These are phyloP conservation scores for Laticauda laticaudata DNA, from an alignment of 2,113 vertebrate species.

Conservation along the genomic window DNA sequence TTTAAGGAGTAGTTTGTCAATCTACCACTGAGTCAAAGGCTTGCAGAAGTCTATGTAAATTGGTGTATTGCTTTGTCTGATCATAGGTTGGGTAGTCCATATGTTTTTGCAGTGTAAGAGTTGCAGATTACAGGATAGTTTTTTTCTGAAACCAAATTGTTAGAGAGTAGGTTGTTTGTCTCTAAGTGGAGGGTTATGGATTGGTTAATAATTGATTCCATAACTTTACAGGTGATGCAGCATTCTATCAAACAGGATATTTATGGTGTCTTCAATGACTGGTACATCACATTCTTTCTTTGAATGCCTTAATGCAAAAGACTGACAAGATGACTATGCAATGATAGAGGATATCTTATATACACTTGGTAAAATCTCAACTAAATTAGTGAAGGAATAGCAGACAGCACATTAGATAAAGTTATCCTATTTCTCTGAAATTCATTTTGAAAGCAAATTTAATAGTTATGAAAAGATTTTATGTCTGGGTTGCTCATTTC, in stretches of 20 bases:
- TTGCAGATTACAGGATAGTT: too few species aligned
- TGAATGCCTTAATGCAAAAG: neutral
- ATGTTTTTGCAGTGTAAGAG: too few species aligned
- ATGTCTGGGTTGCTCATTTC: neutral
- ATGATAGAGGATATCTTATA: neutral
- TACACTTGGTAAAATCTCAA: neutral
- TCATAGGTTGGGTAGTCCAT: too few species aligned
- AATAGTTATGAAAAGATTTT: neutral
- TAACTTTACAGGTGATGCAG: too few species aligned
- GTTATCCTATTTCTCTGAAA: neutral
- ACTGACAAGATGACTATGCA: neutral
- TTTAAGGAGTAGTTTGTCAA: too few species aligned
- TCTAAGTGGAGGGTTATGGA: too few species aligned
- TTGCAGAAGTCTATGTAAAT: too few species aligned
- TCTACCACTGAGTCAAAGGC: too few species aligned
- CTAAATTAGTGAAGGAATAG: neutral
- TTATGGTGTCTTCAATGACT: neutral
- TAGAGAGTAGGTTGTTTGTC: too few species aligned
- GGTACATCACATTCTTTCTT: neutral
- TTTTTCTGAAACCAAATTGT: too few species aligned
- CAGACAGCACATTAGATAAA: neutral
- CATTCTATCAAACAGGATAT: neutral
- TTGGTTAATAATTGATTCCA: too few species aligned
- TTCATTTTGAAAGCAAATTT: neutral
- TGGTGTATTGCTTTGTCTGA: too few species aligned